Conservation (phyloP, 2,797 vertebrate species). For the Morus bassanus region DNA sequence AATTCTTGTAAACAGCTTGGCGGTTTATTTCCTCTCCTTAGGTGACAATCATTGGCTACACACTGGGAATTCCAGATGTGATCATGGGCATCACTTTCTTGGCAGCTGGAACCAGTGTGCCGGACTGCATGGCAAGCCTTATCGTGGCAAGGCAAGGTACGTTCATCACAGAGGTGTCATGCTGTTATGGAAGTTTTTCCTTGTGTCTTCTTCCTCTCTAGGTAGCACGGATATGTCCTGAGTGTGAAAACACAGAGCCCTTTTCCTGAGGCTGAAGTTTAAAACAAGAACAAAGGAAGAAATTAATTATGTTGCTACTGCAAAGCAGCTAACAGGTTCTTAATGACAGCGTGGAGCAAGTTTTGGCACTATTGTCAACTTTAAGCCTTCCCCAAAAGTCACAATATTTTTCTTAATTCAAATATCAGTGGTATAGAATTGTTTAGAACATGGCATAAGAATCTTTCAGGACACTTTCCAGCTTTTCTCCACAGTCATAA, state of each 20-base stretch:
- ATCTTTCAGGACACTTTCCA: not conserved
- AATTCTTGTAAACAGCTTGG: not conserved
- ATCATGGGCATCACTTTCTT: constrained; percentile 99
- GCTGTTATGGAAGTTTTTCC: not conserved
- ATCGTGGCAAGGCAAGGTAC: constrained; percentile 95
- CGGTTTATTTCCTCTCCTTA: constrained; percentile 52
- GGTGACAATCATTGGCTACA: constrained; percentile 96
- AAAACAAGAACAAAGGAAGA: not conserved
- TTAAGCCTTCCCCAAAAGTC: not conserved
- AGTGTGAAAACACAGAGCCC: not conserved
- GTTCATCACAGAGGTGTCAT: not conserved
- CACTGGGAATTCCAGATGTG: constrained; percentile 93
- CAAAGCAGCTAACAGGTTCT: not conserved
- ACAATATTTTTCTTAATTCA: not conserved
- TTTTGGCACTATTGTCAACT: not conserved
- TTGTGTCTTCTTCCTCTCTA: not conserved
- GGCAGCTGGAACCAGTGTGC: constrained; percentile 95
- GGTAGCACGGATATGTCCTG: not conserved
- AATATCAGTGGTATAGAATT: not conserved
- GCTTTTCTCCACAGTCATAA: not conserved
- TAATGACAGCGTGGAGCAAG: not conserved
- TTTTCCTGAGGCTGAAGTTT: not conserved
- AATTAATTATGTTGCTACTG: not conserved
- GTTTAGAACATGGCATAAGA: not conserved
- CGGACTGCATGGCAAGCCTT: constrained; percentile 97